These are phyloP conservation scores for Orthosia cruda DNA, from an alignment of 2,888 invertebrate genomes.

Conservation along the genomic window DNA sequence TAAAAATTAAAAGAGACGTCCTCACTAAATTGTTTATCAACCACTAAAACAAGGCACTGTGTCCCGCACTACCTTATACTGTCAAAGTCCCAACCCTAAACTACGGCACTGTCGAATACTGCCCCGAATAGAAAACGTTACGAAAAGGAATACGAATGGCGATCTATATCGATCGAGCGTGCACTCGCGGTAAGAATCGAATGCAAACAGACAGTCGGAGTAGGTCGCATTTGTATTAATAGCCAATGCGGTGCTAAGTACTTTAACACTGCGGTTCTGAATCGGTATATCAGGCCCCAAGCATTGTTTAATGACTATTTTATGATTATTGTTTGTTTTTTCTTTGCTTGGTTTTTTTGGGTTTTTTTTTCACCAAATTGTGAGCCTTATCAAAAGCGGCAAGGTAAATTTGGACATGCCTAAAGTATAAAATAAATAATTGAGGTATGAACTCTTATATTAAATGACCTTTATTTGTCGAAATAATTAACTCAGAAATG, in stretches of 20 bases:
- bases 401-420: background rate
- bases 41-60: slow-evolving; percentile 72
- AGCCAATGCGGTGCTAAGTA: slow-evolving; percentile 75
- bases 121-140: slow-evolving; percentile 38
- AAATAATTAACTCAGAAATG: background rate
- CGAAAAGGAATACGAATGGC: slow-evolving; percentile 57
- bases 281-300: slow-evolving; percentile 53
- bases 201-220: slow-evolving; percentile 79
- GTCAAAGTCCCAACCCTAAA: slow-evolving; percentile 64
- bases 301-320: background rate
- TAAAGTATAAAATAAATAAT: background rate
- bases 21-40: slow-evolving; percentile 66
- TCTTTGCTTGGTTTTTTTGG: too few relatives aligned
- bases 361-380: too few relatives aligned
- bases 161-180: slow-evolving; percentile 73
- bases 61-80: slow-evolving; percentile 48
- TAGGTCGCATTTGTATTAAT: slow-evolving; percentile 86
- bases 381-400: background rate
- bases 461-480: background rate
- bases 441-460: background rate
- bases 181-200: slow-evolving; percentile 77
- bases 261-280: slow-evolving; percentile 66
- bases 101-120: slow-evolving; percentile 51
- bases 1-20: slow-evolving; percentile 65
- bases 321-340: background rate